Evolutionary conservation across 2,888 invertebrate genomes (phyloP), one percentile per base, ranked within the genome.

Genomic region (Drosophila siamana): DNA sequence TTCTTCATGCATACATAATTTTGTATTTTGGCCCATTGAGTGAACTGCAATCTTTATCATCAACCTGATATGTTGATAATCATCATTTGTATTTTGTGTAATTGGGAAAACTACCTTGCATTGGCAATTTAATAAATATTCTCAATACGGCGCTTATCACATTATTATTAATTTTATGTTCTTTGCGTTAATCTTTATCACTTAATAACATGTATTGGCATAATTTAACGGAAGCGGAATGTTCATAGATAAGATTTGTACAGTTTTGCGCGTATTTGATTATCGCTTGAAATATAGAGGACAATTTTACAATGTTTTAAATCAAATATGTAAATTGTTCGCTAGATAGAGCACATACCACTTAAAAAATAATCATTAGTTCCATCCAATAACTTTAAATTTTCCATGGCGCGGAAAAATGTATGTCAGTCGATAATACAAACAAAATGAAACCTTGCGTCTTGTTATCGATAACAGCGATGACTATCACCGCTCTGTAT

Each of bases 21-120:
- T 57, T 19, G 26, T 30, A 9, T 22, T 51, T 26, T 19, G 28
- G 28, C n/a, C 22, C 8, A 48, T 13, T 13, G 19, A 48, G 22
- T 9, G 24, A 6, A 43, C 28, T 79, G 66, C 66, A 57, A 50
- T 5, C 28, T 22, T 65, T 51, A 52, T 62, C 64, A 64, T 57
- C 43, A 51, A 33, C 56, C 61, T 79, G 57, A 73, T 81, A 74
- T 68, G 66, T 78, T 75, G 67, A 67, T 67, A 71, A 85, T 79
- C 69, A 75, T 70, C 16, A 22, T 16, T 43, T 60, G 15, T 70
- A 24, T 28, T 44, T 33, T 22, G 16, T 50, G 46, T 36, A 59
- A 51, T 60, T 59, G 28, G 33, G 11, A 13, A 48, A 28, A 48
- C 56, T 44, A 65, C 44, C 60, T 48, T 74, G 75, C 78, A 75